A percentile compares a stretch with the other conserved stretches of the same genome.
These are phyloP conservation scores for Clitarchus hookeri DNA, from an alignment of 2,888 invertebrate species.

Conservation along the genomic window DNA sequence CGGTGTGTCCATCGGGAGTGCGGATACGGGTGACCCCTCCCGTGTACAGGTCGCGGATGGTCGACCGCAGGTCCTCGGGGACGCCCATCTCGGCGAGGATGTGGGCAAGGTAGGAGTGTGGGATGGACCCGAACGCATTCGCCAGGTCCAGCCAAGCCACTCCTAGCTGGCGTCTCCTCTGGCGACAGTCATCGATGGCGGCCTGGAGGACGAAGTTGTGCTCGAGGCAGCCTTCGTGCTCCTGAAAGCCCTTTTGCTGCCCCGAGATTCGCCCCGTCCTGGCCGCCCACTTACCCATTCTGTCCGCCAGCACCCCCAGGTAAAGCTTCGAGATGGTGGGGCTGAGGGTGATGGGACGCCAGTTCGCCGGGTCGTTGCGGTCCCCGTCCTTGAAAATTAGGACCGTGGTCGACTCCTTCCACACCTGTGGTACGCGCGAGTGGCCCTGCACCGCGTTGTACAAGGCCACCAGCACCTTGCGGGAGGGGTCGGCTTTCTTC, in stretches of 20 bases:
- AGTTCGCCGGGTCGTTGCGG: constrained; percentile 43
- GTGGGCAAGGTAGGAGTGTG: constrained; percentile 34
- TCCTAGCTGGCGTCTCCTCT: no score
- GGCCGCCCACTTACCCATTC: no score
- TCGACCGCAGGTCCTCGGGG: background rate
- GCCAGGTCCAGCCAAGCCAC: constrained; percentile 46
- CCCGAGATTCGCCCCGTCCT: no score
- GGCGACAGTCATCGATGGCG: no score
- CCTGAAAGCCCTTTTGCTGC: constrained; percentile 52
- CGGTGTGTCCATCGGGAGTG: constrained; percentile 30
- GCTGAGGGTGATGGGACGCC: no score
- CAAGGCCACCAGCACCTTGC: background rate
- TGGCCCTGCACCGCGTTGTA: background rate
- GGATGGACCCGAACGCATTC: constrained; percentile 52
- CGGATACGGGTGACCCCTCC: background rate
- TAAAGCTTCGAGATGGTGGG: no score
- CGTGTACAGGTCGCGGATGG: background rate
- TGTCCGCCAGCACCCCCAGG: no score
- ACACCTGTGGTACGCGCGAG: constrained; percentile 31
- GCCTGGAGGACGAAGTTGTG: constrained; percentile 51
- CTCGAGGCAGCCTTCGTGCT: constrained; percentile 50
- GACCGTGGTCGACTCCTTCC: constrained; percentile 42
- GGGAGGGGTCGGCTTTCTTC: constrained; percentile 40
- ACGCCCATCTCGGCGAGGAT: background rate
- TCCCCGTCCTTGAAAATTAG: constrained; percentile 41